Evolutionary conservation across 1,140 invertebrate species (phyloP), one percentile per base, ranked within the genome.

Genomic region (Popillia japonica): DNA sequence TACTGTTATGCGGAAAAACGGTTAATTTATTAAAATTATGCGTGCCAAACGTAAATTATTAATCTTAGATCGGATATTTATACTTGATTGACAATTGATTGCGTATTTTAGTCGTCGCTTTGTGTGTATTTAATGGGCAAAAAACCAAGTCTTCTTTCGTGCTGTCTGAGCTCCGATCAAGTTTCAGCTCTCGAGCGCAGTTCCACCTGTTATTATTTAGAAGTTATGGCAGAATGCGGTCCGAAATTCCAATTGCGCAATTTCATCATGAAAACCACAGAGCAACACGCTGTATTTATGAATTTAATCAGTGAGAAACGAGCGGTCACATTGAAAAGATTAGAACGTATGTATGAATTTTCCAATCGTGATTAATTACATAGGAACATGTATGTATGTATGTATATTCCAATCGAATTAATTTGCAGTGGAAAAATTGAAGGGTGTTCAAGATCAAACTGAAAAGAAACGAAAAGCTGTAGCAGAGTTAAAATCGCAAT

Each of bases 1-100:
- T 87, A 78, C 81, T 87, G 11, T 77, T 82, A 72, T 86, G 84
- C 81, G 85, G 84, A 17, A 85, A 83, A 79, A 78, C 84, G 10
- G 83, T 86, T 80, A 86, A 85, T 79, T 79, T 87, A 27, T 79
- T 86, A n/a, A 84, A 86, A 77, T 48, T 84, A 17, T 85, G 84
- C 78, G 77, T 79, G 10, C 84, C 82, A 68, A 79, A 78, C 44
- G 85, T 86, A 80, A 82, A 72, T 76, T n/a, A n/a, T n/a, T 20
- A 77, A 48, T 9, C 6, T 22, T 23, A 22, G 11, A 68, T 68
- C 9, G 9, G 6, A 22, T 68, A 27, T 59, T 7, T 40, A 40
- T 40, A 17, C 6, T 78, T 48, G 9, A 76, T 68, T 64, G 68
- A 48, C 8, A 2, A 17, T 55, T 78, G n/a, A n/a, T 79, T 81